A percentile compares a stretch with the other conserved stretches of the same genome.
Evolutionary conservation across 2,113 vertebrate species (phyloP).

Genomic region (Suricata suricatta): DNA sequence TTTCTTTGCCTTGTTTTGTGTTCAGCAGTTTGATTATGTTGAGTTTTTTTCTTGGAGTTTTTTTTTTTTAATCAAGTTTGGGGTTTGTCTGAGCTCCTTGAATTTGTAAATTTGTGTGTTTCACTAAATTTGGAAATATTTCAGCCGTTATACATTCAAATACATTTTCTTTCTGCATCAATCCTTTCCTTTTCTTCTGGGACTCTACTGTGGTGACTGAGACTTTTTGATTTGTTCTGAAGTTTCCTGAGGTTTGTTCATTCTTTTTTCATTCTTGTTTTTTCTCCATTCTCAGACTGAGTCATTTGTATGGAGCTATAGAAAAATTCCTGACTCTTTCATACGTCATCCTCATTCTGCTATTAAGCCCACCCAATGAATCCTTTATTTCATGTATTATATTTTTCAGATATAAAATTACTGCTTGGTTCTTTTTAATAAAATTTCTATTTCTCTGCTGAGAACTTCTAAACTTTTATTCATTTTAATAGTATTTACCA

Average conservation of each 20-base stretch:
- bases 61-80: not conserved
- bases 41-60: not conserved
- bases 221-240: not conserved
- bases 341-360: not conserved
- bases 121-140: not conserved
- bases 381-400: not conserved
- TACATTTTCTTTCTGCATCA: not conserved
- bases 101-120: not conserved
- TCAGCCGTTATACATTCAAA: not conserved
- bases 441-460: not conserved
- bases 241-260: not conserved
- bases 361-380: not conserved
- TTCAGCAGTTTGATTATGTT: not conserved
- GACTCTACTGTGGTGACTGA: not conserved
- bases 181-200: not conserved
- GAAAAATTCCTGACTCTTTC: not conserved
- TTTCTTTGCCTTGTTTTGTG: not conserved
- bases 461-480: not conserved
- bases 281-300: not conserved
- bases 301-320: not conserved
- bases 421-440: not conserved
- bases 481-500: not conserved
- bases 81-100: not conserved
- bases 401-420: constrained; percentile 28
- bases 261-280: not conserved